phyloP scores from a whole-genome alignment of 2,888 invertebrate species.

The Patella ulyssiponensis region DNA sequence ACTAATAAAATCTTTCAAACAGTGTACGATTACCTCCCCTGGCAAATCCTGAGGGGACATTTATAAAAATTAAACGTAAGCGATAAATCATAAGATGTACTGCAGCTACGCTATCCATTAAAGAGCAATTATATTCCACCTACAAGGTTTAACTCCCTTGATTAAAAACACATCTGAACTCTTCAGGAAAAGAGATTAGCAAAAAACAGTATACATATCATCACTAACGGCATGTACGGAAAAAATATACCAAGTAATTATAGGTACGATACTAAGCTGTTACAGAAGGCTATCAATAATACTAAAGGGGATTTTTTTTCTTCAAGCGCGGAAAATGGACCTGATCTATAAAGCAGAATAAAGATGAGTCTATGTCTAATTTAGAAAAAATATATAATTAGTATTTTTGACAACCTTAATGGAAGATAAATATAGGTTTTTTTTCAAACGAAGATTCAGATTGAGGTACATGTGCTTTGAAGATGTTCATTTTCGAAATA shows the following conservation, averaged over 20 bases:
- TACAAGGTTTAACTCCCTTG: conserved; percentile 1
- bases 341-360: no score
- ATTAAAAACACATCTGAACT: conserved; percentile 4
- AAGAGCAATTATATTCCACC: conserved; percentile 4
- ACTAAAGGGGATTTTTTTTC: no score
- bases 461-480: no score
- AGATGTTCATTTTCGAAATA: no score
- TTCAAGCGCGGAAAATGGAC: no score
- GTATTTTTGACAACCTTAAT: no score
- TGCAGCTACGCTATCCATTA: not conserved
- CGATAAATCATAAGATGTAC: not conserved
- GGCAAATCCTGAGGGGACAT: not conserved
- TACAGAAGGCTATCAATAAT: no score
- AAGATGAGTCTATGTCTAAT: no score
- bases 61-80: not conserved
- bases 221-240: not conserved
- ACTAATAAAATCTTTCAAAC: not conserved
- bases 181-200: conserved; percentile 3
- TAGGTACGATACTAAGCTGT: not conserved
- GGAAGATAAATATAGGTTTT: no score
- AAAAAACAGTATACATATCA: not conserved
- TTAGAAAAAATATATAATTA: no score
- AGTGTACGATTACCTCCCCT: not conserved
- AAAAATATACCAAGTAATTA: conserved; percentile 3
- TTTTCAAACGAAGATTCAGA: no score